Conservation (phyloP, 2,113 vertebrate genomes). For the Paracanthobrama guichenoti region DNA sequence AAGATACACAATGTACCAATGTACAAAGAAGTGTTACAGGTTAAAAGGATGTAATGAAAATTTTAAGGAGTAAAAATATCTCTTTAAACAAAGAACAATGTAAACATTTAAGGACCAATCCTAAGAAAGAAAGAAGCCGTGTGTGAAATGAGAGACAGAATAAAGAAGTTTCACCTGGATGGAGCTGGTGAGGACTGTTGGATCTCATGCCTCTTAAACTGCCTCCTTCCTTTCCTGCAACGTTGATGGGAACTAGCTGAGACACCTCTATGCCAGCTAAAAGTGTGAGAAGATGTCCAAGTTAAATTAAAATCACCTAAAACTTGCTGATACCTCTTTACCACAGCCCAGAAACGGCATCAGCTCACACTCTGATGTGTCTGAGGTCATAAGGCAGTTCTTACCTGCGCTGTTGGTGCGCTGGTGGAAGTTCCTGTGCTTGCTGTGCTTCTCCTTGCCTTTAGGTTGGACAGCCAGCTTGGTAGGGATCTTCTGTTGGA, state of each 20-base stretch:
- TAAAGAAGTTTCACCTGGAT: slow-evolving; percentile 57
- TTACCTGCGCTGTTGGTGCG: slow-evolving; percentile 86
- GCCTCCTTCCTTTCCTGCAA: slow-evolving; percentile 77
- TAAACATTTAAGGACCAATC: background rate
- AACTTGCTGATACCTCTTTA: background rate
- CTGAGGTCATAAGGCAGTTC: background rate
- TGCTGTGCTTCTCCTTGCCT: slow-evolving; percentile 80
- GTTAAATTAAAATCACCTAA: background rate
- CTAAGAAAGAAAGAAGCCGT: background rate
- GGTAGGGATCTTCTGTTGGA: slow-evolving; percentile 94
- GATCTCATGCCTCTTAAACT: slow-evolving; percentile 69
- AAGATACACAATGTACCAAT: background rate
- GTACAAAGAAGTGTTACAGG: background rate
- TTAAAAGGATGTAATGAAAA: too few species aligned
- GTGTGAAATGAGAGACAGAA: background rate
- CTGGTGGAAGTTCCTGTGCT: slow-evolving; percentile 80
- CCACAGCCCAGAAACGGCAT: background rate
- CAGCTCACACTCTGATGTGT: background rate
- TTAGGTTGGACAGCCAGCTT: slow-evolving; percentile 83
- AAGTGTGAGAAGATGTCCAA: background rate
- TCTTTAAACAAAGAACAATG: background rate
- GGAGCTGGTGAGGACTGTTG: slow-evolving; percentile 60
- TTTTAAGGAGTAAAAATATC: background rate
- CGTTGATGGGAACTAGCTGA: slow-evolving; percentile 75
- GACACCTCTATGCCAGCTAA: slow-evolving; percentile 83